phyloP scores from a whole-genome alignment of 2,797 vertebrate species.

The Gymnoscopelus microlampas region DNA sequence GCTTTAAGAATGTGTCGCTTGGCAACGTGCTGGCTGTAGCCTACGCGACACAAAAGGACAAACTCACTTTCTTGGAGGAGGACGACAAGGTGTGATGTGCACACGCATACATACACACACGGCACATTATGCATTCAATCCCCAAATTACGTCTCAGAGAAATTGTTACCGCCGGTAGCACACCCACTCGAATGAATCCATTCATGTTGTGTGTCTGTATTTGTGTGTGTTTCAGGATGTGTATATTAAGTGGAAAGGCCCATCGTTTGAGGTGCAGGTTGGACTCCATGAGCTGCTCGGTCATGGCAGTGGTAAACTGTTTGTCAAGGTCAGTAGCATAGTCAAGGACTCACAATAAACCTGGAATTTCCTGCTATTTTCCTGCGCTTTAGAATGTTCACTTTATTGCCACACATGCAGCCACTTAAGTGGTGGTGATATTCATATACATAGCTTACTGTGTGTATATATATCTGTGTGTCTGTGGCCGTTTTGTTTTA shows the following conservation, averaged over 20 bases:
- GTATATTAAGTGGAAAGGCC: slow-evolving; percentile 90
- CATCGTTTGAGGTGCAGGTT: slow-evolving; percentile 93
- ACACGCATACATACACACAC: neutral
- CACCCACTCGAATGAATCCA: neutral
- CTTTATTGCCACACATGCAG: too few species aligned
- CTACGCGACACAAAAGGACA: slow-evolving; percentile 87
- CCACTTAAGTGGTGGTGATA: too few species aligned
- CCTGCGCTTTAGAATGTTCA: too few species aligned
- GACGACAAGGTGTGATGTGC: slow-evolving; percentile 84
- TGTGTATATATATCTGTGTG: too few species aligned
- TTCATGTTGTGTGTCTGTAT: slow-evolving; percentile 2
- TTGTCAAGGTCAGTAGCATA: slow-evolving; percentile 83
- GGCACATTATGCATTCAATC: neutral
- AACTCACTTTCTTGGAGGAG: slow-evolving; percentile 90
- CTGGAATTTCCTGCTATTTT: too few species aligned
- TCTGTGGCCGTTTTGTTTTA: too few species aligned
- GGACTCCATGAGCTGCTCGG: slow-evolving; percentile 93
- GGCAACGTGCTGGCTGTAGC: slow-evolving; percentile 92
- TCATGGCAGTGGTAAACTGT: slow-evolving; percentile 93
- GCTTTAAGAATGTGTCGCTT: slow-evolving; percentile 93
- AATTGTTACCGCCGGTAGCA: neutral
- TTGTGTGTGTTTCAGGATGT: slow-evolving; percentile 78
- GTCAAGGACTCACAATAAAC: neutral
- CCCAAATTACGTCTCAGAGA: neutral
- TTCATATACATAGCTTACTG: too few species aligned